Base-by-base conservation (phyloP, 1,140 invertebrate genomes). In the Eumeta japonica region DNA sequence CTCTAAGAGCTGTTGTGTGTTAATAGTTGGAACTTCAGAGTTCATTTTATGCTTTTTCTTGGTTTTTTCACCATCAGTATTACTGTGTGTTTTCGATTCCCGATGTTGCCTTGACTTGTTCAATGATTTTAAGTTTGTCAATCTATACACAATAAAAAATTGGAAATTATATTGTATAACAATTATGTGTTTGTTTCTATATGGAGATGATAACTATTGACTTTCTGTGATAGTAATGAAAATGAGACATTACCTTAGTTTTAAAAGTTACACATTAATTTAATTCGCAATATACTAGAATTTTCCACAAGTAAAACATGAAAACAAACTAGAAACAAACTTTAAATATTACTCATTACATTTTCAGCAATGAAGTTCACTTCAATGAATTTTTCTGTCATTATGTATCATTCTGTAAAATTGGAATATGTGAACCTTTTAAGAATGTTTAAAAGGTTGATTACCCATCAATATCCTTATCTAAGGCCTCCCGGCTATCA, bases 391-490 rank as follows among this genome's bases (percentile, higher is more conserved):
- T 35, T 20, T 24, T 35, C 17, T 19, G 34, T 20, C 19, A 46
- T 63, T 66, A 66, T 59, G n/a, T n/a, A n/a, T n/a, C n/a, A n/a
- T n/a, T n/a, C n/a, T n/a, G n/a, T n/a, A n/a, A n/a, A n/a, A n/a
- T n/a, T n/a, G n/a, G n/a, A n/a, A n/a, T n/a, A n/a, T n/a, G n/a
- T n/a, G n/a, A n/a, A n/a, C n/a, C n/a, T n/a, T n/a, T n/a, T n/a
- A n/a, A n/a, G n/a, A n/a, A n/a, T n/a, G n/a, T n/a, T n/a, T n/a
- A n/a, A n/a, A n/a, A n/a, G n/a, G n/a, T n/a, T n/a, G n/a, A n/a
- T 72, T 72, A 72, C 67, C 67, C 50, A 56, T 72, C 54, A 57
- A 72, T 56, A 46, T 65, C 67, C 67, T 61, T 67, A 53, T 68
- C 66, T 55, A 40, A 45, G 24, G 51, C 30, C 29, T 68, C 63